Percentiles rank a stretch among this genome's conserved stretches.
Conservation (phyloP, 2,113 vertebrate species). For the Oenanthe oenanthe region DNA sequence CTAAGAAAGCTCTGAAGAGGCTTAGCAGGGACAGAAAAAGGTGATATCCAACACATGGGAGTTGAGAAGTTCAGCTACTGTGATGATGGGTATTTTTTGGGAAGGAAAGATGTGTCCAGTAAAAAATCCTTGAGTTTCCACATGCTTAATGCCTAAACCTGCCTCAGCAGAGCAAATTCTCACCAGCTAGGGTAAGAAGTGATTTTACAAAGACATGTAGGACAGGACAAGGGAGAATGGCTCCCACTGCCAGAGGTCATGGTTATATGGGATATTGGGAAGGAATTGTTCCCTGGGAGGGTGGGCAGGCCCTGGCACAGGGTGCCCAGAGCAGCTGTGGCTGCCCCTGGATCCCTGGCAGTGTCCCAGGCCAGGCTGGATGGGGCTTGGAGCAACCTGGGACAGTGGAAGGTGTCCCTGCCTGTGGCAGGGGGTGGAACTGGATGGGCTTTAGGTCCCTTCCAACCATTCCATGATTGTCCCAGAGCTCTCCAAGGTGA, state of each 20-base stretch:
- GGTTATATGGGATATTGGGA: background rate
- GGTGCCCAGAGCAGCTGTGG: background rate
- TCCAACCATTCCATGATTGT: background rate
- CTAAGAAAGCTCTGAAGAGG: too few relatives aligned
- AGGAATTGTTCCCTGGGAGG: fast-evolving
- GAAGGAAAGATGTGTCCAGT: background rate
- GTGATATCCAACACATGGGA: background rate
- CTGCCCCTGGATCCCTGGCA: background rate
- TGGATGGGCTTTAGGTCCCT: background rate
- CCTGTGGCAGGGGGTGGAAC: fast-evolving
- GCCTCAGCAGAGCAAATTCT: background rate
- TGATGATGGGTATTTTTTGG: background rate
- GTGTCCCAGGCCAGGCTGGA: background rate
- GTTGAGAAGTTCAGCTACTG: background rate
- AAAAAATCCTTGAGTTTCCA: background rate
- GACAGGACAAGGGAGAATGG: background rate
- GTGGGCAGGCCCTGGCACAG: background rate
- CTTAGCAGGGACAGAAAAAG: too few relatives aligned
- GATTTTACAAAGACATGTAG: background rate
- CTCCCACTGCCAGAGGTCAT: background rate
- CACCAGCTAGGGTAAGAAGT: background rate
- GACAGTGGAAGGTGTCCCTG: fast-evolving
- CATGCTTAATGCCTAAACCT: fast-evolving
- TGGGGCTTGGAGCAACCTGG: fast-evolving
- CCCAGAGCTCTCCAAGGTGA: background rate